Evolutionary conservation across 1,140 invertebrate species (phyloP).

Genomic region (Aphelinus atriplicis): DNA sequence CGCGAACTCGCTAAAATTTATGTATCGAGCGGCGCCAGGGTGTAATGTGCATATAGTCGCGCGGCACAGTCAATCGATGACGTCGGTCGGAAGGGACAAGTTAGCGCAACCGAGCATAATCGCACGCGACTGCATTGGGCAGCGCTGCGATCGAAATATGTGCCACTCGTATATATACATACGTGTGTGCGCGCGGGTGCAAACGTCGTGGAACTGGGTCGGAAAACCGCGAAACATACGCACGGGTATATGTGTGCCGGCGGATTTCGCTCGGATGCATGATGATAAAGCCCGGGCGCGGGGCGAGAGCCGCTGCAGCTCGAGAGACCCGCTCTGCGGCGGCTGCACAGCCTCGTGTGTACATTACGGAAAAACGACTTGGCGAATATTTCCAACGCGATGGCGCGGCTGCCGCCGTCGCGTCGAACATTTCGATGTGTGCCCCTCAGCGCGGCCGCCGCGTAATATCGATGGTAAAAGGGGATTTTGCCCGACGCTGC

Average conservation of each 20-base stretch:
- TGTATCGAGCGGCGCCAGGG: not conserved
- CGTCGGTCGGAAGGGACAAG: not conserved
- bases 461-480: constrained; percentile 5
- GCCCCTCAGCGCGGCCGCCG: not conserved
- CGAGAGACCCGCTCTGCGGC: not conserved
- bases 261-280: not conserved
- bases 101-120: not conserved
- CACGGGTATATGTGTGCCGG: not conserved
- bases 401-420: not conserved
- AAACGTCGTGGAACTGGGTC: not conserved
- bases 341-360: no score
- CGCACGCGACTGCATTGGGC: no score
- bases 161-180: no score
- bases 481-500: not conserved
- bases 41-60: no score
- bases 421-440: not conserved
- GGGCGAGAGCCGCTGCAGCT: not conserved
- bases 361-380: not conserved
- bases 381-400: not conserved
- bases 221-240: not conserved
- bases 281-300: not conserved
- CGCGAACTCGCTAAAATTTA: not conserved
- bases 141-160: no score
- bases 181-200: no score
- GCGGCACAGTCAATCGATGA: not conserved